Conservation (phyloP, 30 jellyfish, hydroid and myxozoan genomes). For the Turritopsis rubra region DNA sequence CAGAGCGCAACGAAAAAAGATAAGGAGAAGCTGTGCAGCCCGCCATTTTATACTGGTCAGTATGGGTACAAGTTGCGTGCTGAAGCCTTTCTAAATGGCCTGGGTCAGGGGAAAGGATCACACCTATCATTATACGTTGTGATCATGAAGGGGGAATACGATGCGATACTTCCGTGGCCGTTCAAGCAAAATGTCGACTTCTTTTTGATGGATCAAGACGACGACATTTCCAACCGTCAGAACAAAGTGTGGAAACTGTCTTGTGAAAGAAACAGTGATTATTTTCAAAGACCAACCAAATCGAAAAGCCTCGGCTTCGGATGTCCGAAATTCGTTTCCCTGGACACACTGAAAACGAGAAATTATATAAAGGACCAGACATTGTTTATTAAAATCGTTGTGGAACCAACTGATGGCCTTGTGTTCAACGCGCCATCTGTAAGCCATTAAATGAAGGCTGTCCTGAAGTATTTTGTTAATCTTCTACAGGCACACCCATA, state of each 20-base stretch:
- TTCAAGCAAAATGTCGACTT: conserved; percentile 89
- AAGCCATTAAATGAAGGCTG: neutral
- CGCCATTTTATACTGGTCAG: conserved; percentile 97
- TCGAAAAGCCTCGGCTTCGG: conserved; percentile 96
- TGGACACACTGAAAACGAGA: conserved; percentile 82
- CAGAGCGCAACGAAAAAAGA: conserved; percentile 92
- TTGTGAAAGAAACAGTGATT: conserved; percentile 89
- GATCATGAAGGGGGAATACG: conserved; percentile 94
- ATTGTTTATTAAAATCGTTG: conserved; percentile 73
- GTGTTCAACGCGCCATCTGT: conserved; percentile 16
- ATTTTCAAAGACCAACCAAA: conserved; percentile 82
- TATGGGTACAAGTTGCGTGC: conserved; percentile 93
- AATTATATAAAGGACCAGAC: conserved; percentile 84
- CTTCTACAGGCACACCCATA: neutral
- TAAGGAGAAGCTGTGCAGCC: conserved; percentile 90
- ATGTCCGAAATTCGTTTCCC: conserved; percentile 92
- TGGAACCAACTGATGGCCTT: conserved; percentile 78
- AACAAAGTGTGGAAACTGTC: conserved; percentile 91
- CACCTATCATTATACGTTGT: conserved; percentile 89
- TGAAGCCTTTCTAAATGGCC: conserved; percentile 91
- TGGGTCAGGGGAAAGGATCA: conserved; percentile 97
- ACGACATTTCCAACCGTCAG: conserved; percentile 66
- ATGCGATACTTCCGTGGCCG: conserved; percentile 99
- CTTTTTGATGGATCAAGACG: conserved; percentile 86
- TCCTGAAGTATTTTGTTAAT: neutral